These are phyloP conservation scores for Periophthalmodon schlosseri DNA, from an alignment of 2,113 vertebrate species.

Conservation along the genomic window DNA sequence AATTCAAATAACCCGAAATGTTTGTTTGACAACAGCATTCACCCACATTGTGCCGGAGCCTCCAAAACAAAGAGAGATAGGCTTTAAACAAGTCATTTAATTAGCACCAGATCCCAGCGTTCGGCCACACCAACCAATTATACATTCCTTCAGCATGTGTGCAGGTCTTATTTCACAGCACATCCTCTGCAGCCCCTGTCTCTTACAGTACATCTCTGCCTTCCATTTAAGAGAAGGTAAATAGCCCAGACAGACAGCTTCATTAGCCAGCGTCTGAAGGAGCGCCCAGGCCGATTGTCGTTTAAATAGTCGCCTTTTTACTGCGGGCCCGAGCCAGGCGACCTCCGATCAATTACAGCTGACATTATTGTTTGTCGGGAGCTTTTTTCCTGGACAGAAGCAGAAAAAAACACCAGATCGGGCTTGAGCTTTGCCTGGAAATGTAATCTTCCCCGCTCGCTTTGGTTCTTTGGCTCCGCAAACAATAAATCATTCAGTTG, in stretches of 20 bases:
- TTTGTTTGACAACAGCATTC: constrained; percentile 80
- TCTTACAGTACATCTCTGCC: constrained; percentile 81
- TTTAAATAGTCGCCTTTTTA: constrained; percentile 83
- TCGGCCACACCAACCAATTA: constrained; percentile 80
- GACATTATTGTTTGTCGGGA: constrained; percentile 81
- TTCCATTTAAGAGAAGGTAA: constrained; percentile 84
- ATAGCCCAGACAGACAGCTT: constrained; percentile 84
- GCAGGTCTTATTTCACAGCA: constrained; percentile 80
- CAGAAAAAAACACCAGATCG: constrained; percentile 70
- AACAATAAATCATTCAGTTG: constrained; percentile 89
- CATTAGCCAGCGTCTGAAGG: constrained; percentile 81
- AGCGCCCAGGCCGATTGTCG: constrained; percentile 80
- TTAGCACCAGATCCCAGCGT: constrained; percentile 79
- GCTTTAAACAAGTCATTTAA: constrained; percentile 84
- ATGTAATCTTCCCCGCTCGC: constrained; percentile 82
- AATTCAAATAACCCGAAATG: constrained; percentile 74
- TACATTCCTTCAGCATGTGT: constrained; percentile 81
- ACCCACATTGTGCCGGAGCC: constrained; percentile 75
- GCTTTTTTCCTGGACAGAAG: constrained; percentile 72
- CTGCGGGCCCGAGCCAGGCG: constrained; percentile 76
- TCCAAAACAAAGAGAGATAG: constrained; percentile 83
- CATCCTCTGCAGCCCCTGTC: constrained; percentile 78
- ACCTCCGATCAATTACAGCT: constrained; percentile 84
- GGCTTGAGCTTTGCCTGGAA: constrained; percentile 77
- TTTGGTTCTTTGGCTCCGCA: constrained; percentile 81